Evolutionary conservation across 1,140 invertebrate genomes (phyloP).

Genomic region (Bombus turneri): DNA sequence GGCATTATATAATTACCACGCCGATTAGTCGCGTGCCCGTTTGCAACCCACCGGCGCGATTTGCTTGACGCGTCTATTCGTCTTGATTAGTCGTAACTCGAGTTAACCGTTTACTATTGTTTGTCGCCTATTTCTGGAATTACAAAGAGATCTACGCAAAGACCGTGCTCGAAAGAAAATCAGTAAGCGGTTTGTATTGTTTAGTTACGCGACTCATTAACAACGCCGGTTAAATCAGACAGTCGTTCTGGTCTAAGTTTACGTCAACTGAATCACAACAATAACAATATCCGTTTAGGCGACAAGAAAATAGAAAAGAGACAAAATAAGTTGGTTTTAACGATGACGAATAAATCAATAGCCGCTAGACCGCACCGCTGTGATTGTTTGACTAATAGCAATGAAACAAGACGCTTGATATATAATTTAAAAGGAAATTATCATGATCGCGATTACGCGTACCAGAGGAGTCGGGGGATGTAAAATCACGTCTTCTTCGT

Average conservation of each 20-base stretch:
- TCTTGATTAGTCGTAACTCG: conserved; percentile 34
- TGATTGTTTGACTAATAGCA: neutral
- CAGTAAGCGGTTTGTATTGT: neutral
- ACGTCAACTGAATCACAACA: neutral
- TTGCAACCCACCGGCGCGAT: neutral
- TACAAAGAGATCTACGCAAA: neutral
- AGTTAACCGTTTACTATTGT: conserved; percentile 13
- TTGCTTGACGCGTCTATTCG: neutral
- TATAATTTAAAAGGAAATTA: conserved; percentile 28
- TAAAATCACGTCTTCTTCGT: neutral
- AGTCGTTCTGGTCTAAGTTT: neutral
- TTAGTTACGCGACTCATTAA: neutral
- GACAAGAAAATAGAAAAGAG: neutral
- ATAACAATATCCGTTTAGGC: neutral
- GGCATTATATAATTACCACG: neutral
- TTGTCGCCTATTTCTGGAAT: neutral
- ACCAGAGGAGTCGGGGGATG: neutral
- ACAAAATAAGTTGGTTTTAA: neutral
- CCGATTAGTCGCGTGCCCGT: neutral
- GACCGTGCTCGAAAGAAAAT: neutral
- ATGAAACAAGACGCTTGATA: neutral
- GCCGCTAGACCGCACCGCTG: too few relatives aligned
- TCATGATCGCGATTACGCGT: conserved; percentile 1
- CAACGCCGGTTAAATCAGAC: neutral
- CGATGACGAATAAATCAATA: conserved; percentile 11